phyloP scores from a whole-genome alignment of 2,797 vertebrate species.

The Phrynocephalus forsythii region DNA sequence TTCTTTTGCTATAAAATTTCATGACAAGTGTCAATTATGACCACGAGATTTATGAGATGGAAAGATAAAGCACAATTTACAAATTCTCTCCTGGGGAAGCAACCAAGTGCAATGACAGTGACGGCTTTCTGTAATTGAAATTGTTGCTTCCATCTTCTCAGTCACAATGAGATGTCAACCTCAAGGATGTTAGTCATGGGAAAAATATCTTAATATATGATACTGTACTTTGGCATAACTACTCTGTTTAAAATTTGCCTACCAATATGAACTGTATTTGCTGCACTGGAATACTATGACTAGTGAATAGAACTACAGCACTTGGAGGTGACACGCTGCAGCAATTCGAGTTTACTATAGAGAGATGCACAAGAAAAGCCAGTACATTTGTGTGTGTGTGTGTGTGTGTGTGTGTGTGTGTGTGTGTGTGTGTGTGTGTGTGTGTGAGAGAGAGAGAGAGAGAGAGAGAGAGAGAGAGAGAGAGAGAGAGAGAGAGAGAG shows the following conservation, averaged over 20 bases:
- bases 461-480: no score
- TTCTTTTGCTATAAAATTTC: slow-evolving; percentile 77
- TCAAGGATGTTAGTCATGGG: slow-evolving; percentile 72
- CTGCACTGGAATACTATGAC: slow-evolving; percentile 14
- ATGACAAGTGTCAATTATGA: slow-evolving; percentile 85
- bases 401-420: no score
- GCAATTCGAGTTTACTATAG: slow-evolving; percentile 37
- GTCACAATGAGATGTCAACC: slow-evolving; percentile 76
- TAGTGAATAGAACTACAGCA: slow-evolving; percentile 18
- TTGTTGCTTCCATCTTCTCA: slow-evolving; percentile 82
- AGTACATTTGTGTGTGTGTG: slow-evolving; percentile 24
- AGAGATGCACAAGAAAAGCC: not conserved
- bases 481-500: no score
- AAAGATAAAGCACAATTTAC: slow-evolving; percentile 83
- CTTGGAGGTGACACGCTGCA: not conserved
- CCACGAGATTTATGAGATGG: slow-evolving; percentile 75
- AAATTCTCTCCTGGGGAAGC: slow-evolving; percentile 81
- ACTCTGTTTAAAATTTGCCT: slow-evolving; percentile 35
- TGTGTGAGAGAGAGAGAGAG: no score
- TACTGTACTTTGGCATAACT: slow-evolving; percentile 54
- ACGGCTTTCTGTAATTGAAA: slow-evolving; percentile 82
- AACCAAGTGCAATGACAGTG: slow-evolving; percentile 82
- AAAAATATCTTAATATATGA: slow-evolving; percentile 57
- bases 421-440: no score
- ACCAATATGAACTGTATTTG: slow-evolving; percentile 32